Evolutionary conservation across 1,140 invertebrate genomes (phyloP), one percentile per base, ranked within the genome.

Genomic region (Nomia melanderi): DNA sequence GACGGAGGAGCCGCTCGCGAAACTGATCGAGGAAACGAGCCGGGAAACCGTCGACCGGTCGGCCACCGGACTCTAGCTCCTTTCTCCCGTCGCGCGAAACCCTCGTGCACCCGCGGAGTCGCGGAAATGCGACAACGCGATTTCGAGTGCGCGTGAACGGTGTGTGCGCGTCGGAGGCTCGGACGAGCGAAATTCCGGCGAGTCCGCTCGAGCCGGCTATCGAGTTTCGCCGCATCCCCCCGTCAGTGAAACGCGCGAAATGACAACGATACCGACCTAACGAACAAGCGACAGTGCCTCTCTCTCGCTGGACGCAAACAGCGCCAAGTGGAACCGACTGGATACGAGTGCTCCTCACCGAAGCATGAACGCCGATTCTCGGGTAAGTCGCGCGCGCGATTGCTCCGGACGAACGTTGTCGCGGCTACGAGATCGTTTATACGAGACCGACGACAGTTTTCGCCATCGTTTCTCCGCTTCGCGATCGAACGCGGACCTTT

Each of bases 331-430:
- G 39, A 33, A 9, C 1, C 11, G 12, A 23, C 9, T 50, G 29
- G 12, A 17, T 17, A 20, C 14, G 41, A 44, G 41, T 11, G 25
- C 33, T 67, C 29, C 41, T 8, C 8, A 50, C n/a, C 41, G 66
- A 33, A 77, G 44, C 11, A 77, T 53, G 75, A 77, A 71, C 75
- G 47, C 57, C 67, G 44, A 53, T 63, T 63, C 41, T 71, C 67
- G 54, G 75, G 67, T 71, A 33, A n/a, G 75, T 71, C n/a, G n/a
- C n/a, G n/a, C n/a, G n/a, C n/a, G n/a, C n/a, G n/a, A n/a, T n/a
- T n/a, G n/a, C n/a, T n/a, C n/a, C n/a, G n/a, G n/a, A n/a, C n/a
- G n/a, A n/a, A n/a, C n/a, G n/a, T n/a, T n/a, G n/a, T n/a, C n/a
- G n/a, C n/a, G n/a, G n/a, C n/a, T n/a, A n/a, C n/a, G n/a, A n/a